Percentiles rank a stretch among this genome's conserved stretches.
phyloP scores from a whole-genome alignment of 1,140 invertebrate genomes.

The Diuraphis noxia region DNA sequence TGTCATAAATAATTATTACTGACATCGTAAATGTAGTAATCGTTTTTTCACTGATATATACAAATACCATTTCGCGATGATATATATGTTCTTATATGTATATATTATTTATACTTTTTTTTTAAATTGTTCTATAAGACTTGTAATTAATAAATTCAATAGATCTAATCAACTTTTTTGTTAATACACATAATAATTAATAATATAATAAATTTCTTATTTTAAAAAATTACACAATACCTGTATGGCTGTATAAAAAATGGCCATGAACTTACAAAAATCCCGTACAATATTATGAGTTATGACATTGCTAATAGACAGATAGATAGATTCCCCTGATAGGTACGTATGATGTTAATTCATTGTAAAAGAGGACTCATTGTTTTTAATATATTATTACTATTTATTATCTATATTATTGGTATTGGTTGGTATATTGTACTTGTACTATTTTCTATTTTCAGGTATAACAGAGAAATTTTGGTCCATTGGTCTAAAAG shows the following conservation, averaged over 20 bases:
- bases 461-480: too few relatives aligned
- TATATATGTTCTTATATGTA: background rate
- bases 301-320: background rate
- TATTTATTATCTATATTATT: background rate
- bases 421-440: too few relatives aligned
- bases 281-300: background rate
- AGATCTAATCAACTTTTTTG: background rate
- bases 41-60: background rate
- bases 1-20: background rate
- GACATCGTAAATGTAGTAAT: background rate
- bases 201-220: background rate
- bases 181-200: background rate
- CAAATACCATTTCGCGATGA: background rate
- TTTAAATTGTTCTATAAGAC: too few relatives aligned
- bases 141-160: background rate
- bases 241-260: background rate
- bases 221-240: background rate
- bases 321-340: background rate
- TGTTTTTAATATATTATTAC: background rate
- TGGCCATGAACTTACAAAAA: background rate
- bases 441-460: too few relatives aligned
- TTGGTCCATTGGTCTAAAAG: too few relatives aligned
- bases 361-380: background rate
- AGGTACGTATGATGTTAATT: background rate
- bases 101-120: too few relatives aligned